phyloP scores from a whole-genome alignment of 2,113 vertebrate genomes.

The Saguinus midas region DNA sequence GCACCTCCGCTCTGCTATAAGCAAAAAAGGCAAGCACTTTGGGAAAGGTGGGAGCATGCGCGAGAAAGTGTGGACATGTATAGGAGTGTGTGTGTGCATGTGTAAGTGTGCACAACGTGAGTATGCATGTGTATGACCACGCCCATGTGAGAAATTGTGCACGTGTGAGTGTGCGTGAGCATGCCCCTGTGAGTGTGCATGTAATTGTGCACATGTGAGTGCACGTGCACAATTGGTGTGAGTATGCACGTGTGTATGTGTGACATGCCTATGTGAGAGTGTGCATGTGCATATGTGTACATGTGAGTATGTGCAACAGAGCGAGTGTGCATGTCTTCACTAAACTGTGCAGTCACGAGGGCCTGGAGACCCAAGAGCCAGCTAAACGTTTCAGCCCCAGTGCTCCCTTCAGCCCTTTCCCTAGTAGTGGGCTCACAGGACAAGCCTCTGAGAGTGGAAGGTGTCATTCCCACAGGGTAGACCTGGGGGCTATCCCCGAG shows the following conservation, averaged over 20 bases:
- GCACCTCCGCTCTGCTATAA: not conserved
- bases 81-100: not conserved
- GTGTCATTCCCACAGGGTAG: slow-evolving; percentile 46
- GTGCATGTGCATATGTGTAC: no score
- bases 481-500: slow-evolving; percentile 56
- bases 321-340: not conserved
- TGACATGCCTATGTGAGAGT: no score
- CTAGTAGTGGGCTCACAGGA: slow-evolving; percentile 61
- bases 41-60: not conserved
- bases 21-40: not conserved
- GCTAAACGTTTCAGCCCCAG: slow-evolving; percentile 11
- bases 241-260: not conserved
- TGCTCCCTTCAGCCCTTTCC: slow-evolving; percentile 22
- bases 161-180: not conserved
- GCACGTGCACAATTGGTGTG: no score
- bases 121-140: no score
- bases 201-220: not conserved
- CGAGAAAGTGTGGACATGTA: not conserved
- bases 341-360: not conserved
- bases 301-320: not conserved
- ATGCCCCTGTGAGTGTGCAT: not conserved
- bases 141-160: not conserved
- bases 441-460: slow-evolving; percentile 54
- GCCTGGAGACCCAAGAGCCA: not conserved
- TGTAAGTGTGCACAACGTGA: not conserved